Evolutionary conservation across 1,140 invertebrate genomes (phyloP).

Genomic region (Lucilia sericata): DNA sequence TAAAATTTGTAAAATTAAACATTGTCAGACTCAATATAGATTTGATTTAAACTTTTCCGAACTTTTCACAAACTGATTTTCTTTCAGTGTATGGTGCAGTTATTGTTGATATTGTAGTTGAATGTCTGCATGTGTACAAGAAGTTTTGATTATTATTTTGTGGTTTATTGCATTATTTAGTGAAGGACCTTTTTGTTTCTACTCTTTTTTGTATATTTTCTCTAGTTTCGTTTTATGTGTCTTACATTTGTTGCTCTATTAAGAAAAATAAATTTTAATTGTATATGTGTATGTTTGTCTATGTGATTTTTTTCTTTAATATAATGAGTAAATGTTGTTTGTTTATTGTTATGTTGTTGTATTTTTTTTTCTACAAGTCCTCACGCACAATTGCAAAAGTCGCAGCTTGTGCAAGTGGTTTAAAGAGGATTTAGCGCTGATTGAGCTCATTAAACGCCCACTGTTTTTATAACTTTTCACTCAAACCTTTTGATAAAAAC

Average conservation of each 20-base stretch:
- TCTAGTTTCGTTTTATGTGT: neutral
- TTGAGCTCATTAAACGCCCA: conserved; percentile 63
- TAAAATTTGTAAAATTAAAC: no score
- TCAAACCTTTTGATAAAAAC: conserved; percentile 1
- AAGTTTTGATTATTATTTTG: conserved; percentile 36
- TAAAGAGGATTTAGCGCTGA: conserved; percentile 58
- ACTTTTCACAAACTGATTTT: no score
- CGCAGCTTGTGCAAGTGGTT: conserved; percentile 55
- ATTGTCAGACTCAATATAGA: no score
- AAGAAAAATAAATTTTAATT: conserved; percentile 49
- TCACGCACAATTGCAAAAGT: conserved; percentile 5
- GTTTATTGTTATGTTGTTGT: conserved; percentile 43
- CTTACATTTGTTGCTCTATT: conserved; percentile 53
- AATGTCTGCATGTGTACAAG: conserved; percentile 14
- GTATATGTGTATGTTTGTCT: neutral
- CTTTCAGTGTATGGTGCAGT: neutral
- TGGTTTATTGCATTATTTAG: conserved; percentile 47
- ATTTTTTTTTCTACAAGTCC: conserved; percentile 5
- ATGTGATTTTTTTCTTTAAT: conserved; percentile 2
- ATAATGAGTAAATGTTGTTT: neutral
- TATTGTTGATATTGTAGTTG: neutral
- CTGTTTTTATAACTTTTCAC: conserved; percentile 1
- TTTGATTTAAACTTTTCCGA: no score
- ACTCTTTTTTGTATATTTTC: neutral
- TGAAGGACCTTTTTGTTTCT: neutral